Base-by-base conservation (phyloP, 2,888 invertebrate species). In the Abscondita cerata region DNA sequence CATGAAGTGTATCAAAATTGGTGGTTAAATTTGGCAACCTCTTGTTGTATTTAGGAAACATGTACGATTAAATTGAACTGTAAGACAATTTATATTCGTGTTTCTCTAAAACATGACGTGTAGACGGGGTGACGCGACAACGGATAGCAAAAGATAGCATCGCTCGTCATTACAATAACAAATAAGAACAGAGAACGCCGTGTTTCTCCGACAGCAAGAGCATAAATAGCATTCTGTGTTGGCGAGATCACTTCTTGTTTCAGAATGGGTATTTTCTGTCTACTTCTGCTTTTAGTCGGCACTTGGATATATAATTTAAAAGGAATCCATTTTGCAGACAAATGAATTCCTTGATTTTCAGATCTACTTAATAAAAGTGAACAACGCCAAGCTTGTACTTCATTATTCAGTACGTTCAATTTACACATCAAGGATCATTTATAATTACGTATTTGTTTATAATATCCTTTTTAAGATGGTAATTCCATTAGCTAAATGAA, bases 131-230 rank as follows among this genome's bases (percentile, higher is more conserved):
- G 70, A 74, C 75, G 75, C 73, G 77, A 76, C 77, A 76, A 71
- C 74, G 74, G 74, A 76, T 76, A 75, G 73, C 72, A 72, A 67
- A 73, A 69, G 78, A 78, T 78, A 77, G 69, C 76, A 79, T 79
- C 79, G 73, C 72, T 75, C 76, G 76, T 78, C 79, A 79, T 80
- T 80, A 80, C 77, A 80, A 80, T 80, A 80, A 79, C 80, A 79
- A 80, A 80, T 79, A 79, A 79, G 78, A 76, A 78, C 77, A 78
- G 76, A 75, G 74, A 76, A 75, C 71, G 69, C 73, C 71, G 74
- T 76, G 75, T 78, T 74, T 73, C 73, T 62, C 69, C 67, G 69
- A 72, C 71, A 68, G 71, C 71, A 67, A 75, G 74, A 67, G 74
- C 75, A 78, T 78, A 77, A 78, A 78, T 77, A 76, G 72, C 56